phyloP scores from a whole-genome alignment of 1,140 invertebrate genomes.

The Drosophila punjabiensis region DNA sequence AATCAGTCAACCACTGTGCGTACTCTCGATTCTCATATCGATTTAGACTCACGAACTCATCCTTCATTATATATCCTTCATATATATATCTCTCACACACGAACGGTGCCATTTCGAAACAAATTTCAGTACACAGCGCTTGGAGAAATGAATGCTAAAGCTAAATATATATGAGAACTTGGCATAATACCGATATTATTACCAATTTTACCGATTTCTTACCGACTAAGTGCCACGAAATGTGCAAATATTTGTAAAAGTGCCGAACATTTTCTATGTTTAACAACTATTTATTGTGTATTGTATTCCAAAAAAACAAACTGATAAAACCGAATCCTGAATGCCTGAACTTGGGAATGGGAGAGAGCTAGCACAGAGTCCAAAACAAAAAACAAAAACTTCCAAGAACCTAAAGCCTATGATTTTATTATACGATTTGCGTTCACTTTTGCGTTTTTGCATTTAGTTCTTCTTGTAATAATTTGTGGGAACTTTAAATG shows the following conservation, averaged over 20 bases:
- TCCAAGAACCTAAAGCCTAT: constrained; percentile 40
- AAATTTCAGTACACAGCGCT: constrained; percentile 66
- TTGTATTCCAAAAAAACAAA: constrained; percentile 63
- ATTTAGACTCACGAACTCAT: constrained; percentile 32
- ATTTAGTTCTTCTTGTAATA: constrained; percentile 20
- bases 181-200: constrained; percentile 47
- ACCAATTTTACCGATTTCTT: constrained; percentile 55
- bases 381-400: constrained; percentile 54
- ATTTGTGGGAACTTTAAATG: constrained; percentile 40
- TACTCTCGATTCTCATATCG: constrained; percentile 11
- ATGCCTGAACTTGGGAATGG: constrained; percentile 85
- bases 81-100: constrained; percentile 23
- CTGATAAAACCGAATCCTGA: constrained; percentile 62
- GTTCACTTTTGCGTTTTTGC: constrained; percentile 28
- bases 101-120: constrained; percentile 49
- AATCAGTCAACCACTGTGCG: constrained; percentile 10
- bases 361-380: constrained; percentile 85
- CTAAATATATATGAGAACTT: constrained; percentile 71
- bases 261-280: constrained; percentile 72
- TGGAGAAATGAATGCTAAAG: constrained; percentile 83
- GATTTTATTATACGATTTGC: constrained; percentile 41
- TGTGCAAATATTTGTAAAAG: constrained; percentile 43
- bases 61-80: constrained; percentile 26
- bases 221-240: constrained; percentile 69
- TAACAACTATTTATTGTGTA: constrained; percentile 79